Conservation (phyloP, 1,140 invertebrate genomes). For the Spodoptera frugiperda region DNA sequence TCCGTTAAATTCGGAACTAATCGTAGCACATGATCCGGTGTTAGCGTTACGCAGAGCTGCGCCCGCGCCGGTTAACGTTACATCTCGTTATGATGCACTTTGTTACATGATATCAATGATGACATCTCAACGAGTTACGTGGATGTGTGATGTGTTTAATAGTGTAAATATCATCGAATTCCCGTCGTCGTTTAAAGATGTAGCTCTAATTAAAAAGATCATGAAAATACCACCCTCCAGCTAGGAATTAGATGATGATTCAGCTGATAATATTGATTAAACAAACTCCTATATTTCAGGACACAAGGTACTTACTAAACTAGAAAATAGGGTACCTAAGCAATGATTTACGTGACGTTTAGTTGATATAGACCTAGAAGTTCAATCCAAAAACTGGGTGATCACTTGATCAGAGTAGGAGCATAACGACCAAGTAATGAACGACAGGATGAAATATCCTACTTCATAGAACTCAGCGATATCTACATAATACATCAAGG, state of each 20-base stretch:
- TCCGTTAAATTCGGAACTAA: slow-evolving; percentile 32
- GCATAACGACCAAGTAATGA: not conserved
- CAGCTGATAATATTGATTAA: no score
- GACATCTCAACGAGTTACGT: not conserved
- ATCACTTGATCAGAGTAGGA: not conserved
- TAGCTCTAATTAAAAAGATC: no score
- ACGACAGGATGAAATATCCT: not conserved
- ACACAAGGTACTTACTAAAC: no score
- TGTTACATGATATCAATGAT: no score
- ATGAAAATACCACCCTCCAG: no score
- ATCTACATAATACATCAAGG: not conserved
- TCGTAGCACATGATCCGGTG: not conserved
- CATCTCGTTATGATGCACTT: not conserved
- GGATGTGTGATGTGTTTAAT: not conserved
- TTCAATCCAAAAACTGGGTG: not conserved
- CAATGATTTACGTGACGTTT: not conserved
- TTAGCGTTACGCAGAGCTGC: not conserved
- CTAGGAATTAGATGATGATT: no score
- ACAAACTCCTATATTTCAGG: no score
- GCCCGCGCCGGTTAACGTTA: not conserved
- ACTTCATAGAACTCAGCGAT: slow-evolving; percentile 2
- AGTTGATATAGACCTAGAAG: not conserved
- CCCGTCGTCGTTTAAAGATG: no score
- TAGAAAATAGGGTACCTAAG: no score
- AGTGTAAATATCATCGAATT: no score